These are phyloP conservation scores for Phrynocephalus vlangalii DNA, from an alignment of 2,797 vertebrate genomes.

Conservation along the genomic window DNA sequence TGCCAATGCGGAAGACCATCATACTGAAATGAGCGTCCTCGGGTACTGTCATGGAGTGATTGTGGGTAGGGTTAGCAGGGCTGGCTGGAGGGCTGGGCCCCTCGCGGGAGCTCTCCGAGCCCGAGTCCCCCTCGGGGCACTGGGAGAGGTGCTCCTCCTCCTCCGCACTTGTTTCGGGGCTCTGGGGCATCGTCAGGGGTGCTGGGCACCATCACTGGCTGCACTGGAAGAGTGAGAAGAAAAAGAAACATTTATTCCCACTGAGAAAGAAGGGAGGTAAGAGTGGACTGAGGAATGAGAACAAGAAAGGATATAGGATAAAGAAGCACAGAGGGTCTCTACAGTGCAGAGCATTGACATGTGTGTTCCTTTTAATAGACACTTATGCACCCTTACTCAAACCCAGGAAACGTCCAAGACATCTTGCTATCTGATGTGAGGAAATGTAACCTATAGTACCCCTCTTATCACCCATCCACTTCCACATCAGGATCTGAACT, in stretches of 20 bases:
- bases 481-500: too few relatives aligned
- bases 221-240: slow-evolving; percentile 72
- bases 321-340: neutral
- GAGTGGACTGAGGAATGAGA: neutral
- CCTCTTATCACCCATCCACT: too few relatives aligned
- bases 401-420: neutral
- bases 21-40: slow-evolving; percentile 91
- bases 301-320: neutral
- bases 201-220: slow-evolving; percentile 82
- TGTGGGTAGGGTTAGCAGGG: slow-evolving; percentile 76
- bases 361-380: neutral
- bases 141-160: slow-evolving; percentile 89
- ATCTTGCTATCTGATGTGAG: neutral
- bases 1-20: slow-evolving; percentile 95
- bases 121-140: slow-evolving; percentile 89
- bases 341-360: neutral
- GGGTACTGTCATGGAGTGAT: slow-evolving; percentile 81
- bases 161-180: slow-evolving; percentile 92
- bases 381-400: neutral
- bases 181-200: slow-evolving; percentile 92
- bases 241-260: neutral
- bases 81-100: slow-evolving; percentile 71
- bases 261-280: neutral
- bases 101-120: slow-evolving; percentile 85
- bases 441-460: too few relatives aligned